Percentiles rank a stretch among this genome's conserved stretches.
These are phyloP conservation scores for Apodemus agrarius DNA, from an alignment of 2,797 vertebrate genomes.

Conservation along the genomic window DNA sequence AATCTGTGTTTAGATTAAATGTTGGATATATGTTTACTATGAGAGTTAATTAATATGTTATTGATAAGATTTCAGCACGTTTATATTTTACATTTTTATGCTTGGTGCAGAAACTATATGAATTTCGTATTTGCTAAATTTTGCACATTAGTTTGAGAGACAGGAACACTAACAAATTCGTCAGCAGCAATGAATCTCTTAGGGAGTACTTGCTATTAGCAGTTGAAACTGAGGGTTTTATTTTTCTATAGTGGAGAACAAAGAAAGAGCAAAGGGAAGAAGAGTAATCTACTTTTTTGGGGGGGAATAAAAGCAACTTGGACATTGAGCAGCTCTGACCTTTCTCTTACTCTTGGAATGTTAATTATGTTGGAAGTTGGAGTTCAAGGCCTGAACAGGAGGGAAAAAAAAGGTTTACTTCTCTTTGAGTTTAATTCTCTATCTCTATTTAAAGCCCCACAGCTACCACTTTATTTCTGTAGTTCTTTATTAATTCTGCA, in stretches of 20 bases:
- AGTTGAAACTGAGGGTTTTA: neutral
- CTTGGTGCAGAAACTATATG: neutral
- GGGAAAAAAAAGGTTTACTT: constrained; percentile 59
- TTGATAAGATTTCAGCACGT: constrained; percentile 23
- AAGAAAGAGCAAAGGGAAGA: constrained; percentile 42
- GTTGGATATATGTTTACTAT: neutral
- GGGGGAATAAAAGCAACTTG: constrained; percentile 47
- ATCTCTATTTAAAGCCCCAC: constrained; percentile 49
- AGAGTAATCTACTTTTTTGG: constrained; percentile 53
- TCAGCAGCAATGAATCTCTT: neutral
- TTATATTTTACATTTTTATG: constrained; percentile 49
- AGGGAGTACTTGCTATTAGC: neutral
- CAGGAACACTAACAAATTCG: neutral
- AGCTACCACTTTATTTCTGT: constrained; percentile 53
- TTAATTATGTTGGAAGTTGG: constrained; percentile 72
- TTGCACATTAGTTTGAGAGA: constrained; percentile 46
- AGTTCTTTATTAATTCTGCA: constrained; percentile 59
- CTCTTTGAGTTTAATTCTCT: constrained; percentile 62
- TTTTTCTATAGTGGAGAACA: constrained; percentile 34
- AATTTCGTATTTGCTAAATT: constrained; percentile 31
- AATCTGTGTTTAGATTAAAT: neutral
- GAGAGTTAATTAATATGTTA: neutral
- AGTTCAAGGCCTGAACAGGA: constrained; percentile 40
- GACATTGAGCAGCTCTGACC: constrained; percentile 48
- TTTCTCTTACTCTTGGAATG: constrained; percentile 51